Evolutionary conservation across 2,888 invertebrate species (phyloP).

Genomic region (Dendrolimus pini): DNA sequence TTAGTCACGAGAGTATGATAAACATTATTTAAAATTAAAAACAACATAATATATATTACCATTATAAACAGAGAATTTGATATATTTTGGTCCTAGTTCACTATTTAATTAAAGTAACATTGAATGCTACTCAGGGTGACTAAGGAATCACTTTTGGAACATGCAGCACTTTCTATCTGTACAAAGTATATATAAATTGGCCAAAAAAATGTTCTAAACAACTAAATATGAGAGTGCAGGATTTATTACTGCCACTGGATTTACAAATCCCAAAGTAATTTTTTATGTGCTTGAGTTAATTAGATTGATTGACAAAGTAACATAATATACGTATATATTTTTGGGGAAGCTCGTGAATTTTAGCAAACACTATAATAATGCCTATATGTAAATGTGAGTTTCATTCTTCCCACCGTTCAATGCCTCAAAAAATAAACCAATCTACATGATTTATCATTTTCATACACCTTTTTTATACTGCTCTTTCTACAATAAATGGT

Average conservation of each 20-base stretch:
- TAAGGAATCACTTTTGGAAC: background rate
- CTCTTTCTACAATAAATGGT: no score
- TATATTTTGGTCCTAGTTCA: constrained; percentile 63
- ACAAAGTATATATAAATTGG: background rate
- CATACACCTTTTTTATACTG: no score
- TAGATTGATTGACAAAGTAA: no score
- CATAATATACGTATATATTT: no score
- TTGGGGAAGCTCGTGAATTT: constrained; percentile 10
- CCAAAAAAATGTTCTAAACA: background rate
- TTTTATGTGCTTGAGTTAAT: no score
- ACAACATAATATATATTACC: constrained; percentile 47
- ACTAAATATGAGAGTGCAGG: background rate
- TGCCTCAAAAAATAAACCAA: no score
- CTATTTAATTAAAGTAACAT: constrained; percentile 30
- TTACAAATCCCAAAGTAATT: no score
- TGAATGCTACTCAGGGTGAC: constrained; percentile 6
- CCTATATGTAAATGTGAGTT: no score
- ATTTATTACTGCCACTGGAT: no score
- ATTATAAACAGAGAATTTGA: constrained; percentile 52
- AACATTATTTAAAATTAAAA: constrained; percentile 65
- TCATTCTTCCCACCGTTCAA: no score
- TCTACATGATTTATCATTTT: no score
- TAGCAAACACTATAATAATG: no score
- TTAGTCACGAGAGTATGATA: constrained; percentile 58
- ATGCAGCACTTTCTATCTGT: background rate